Conservation (phyloP, 1,140 invertebrate genomes). For the Conopomorpha cramerella region DNA sequence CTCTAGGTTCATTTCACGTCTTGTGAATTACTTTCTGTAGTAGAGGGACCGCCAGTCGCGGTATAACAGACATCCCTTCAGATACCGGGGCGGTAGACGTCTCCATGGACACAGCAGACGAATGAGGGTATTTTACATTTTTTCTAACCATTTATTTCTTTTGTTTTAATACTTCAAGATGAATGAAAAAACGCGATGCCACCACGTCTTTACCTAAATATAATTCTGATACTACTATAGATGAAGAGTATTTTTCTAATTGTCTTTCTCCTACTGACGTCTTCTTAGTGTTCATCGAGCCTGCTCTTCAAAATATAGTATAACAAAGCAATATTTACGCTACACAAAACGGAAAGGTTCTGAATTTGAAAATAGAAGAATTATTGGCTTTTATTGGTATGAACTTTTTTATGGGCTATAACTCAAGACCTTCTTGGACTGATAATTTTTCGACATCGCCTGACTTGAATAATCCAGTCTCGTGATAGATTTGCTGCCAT, state of each 20-base stretch:
- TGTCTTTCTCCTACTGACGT: conserved; percentile 16
- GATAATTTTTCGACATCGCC: conserved; percentile 16
- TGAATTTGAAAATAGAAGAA: conserved; percentile 23
- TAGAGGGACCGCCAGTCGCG: too few relatives aligned
- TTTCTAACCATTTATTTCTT: too few relatives aligned
- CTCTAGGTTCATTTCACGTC: too few relatives aligned
- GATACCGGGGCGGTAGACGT: too few relatives aligned
- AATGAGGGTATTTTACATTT: too few relatives aligned
- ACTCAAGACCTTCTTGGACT: conserved; percentile 15
- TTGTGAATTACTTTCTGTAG: too few relatives aligned
- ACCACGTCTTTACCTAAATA: conserved; percentile 18
- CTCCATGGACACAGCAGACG: too few relatives aligned
- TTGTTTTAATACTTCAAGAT: too few relatives aligned
- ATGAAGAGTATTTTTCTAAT: conserved; percentile 19
- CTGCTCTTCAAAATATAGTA: conserved; percentile 21
- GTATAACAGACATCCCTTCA: too few relatives aligned
- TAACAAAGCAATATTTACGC: conserved; percentile 25
- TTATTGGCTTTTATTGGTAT: conserved; percentile 23
- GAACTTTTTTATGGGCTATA: conserved; percentile 25
- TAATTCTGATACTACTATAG: conserved; percentile 13
- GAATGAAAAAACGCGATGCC: conserved; percentile 17
- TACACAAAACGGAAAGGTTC: conserved; percentile 21
- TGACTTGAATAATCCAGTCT: conserved; percentile 17
- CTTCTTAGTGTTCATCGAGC: conserved; percentile 22
- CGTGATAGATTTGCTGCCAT: conserved; percentile 17